phyloP scores from a whole-genome alignment of 37 sponge, comb jelly and placozoan species.

The Chondrosia reniformis region DNA sequence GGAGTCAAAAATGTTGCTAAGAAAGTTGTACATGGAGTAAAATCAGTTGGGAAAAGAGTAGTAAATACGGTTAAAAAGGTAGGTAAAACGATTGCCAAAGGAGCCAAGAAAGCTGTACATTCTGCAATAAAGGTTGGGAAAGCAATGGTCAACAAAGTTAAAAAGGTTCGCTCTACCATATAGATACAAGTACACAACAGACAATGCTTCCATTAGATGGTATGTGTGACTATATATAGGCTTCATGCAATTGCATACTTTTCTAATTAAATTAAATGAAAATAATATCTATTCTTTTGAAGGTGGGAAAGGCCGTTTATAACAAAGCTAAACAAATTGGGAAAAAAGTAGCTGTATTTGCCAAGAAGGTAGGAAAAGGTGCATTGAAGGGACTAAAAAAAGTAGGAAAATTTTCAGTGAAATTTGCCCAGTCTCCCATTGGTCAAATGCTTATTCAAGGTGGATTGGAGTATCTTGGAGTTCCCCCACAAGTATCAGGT shows the following conservation, averaged over 20 bases:
- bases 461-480: not conserved
- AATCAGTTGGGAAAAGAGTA: not conserved
- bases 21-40: not conserved
- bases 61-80: not conserved
- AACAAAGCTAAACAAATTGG: not conserved
- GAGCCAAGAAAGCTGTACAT: not conserved
- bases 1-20: not conserved
- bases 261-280: not conserved
- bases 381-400: slow-evolving; percentile 12
- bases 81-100: too few relatives aligned
- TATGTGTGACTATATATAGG: too few relatives aligned
- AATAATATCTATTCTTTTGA: not conserved
- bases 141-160: not conserved
- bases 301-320: not conserved
- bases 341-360: not conserved
- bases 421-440: slow-evolving; percentile 11
- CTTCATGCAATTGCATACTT: too few relatives aligned
- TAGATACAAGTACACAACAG: too few relatives aligned
- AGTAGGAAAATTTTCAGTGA: slow-evolving; percentile 3
- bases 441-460: slow-evolving; percentile 19
- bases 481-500: not conserved
- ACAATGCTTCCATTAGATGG: too few relatives aligned
- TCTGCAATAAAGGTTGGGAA: not conserved
- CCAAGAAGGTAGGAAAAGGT: not conserved
- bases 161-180: not conserved